Conservation (phyloP, 1,140 invertebrate genomes). For the Sitophilus oryzae region DNA sequence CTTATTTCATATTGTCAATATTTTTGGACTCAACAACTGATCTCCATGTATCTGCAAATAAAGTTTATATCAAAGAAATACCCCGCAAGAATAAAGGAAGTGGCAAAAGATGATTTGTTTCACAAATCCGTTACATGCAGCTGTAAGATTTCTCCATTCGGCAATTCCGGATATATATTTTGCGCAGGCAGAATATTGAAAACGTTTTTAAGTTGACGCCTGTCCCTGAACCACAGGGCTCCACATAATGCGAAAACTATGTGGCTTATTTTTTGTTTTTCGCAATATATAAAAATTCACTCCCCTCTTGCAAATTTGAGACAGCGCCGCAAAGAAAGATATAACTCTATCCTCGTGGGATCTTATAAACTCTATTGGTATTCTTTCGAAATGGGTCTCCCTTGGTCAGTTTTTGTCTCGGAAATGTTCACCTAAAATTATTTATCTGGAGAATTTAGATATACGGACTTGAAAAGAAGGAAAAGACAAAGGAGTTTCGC, state of each 20-base stretch:
- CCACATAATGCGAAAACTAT: constrained; percentile 15
- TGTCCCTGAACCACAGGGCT: constrained; percentile 10
- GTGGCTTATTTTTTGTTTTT: constrained; percentile 21
- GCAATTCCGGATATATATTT: constrained; percentile 18
- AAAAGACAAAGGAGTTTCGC: too few relatives aligned
- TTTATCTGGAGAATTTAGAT: too few relatives aligned
- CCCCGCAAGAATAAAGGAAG: too few relatives aligned
- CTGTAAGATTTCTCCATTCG: constrained; percentile 14
- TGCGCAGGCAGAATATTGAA: constrained; percentile 16
- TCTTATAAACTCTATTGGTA: too few relatives aligned
- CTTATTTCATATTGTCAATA: too few relatives aligned
- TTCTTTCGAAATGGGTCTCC: too few relatives aligned
- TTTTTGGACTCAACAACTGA: too few relatives aligned
- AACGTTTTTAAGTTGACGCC: constrained; percentile 16
- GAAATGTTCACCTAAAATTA: too few relatives aligned
- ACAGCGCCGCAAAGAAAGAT: constrained; percentile 8
- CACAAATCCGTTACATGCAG: constrained; percentile 1
- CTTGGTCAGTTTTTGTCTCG: too few relatives aligned
- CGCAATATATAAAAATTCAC: constrained; percentile 14
- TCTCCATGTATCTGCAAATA: too few relatives aligned
- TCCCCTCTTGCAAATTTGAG: constrained; percentile 13
- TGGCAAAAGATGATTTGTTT: constrained; percentile 14
- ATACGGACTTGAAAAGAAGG: too few relatives aligned
- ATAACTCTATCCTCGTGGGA: constrained; percentile 9
- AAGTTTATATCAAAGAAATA: too few relatives aligned